Conservation (phyloP, 2,888 invertebrate genomes). For the Tenthredo mesomela region DNA sequence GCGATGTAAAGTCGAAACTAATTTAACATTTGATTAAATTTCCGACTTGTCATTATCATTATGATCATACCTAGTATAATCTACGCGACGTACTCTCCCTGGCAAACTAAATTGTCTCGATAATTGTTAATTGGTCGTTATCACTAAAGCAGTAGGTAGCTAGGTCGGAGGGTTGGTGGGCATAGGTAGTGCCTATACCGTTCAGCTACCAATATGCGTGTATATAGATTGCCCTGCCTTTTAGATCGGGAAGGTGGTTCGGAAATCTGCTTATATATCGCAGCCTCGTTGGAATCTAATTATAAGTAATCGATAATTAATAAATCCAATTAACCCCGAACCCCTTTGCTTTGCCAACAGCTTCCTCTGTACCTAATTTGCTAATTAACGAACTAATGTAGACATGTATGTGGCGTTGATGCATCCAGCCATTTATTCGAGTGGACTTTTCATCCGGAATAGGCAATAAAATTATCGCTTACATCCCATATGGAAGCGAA, state of each 20-base stretch:
- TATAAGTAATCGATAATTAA: constrained; percentile 49
- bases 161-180: neutral
- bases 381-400: constrained; percentile 1
- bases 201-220: neutral
- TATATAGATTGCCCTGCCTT: neutral
- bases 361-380: constrained; percentile 1
- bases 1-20: neutral
- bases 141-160: constrained; percentile 4
- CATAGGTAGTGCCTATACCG: neutral
- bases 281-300: constrained; percentile 28
- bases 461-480: neutral
- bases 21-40: neutral
- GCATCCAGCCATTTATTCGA: neutral
- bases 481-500: too few relatives aligned
- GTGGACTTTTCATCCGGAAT: neutral
- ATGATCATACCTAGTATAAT: neutral
- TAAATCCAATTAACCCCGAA: constrained; percentile 27
- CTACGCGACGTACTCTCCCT: neutral
- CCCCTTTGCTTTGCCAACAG: constrained; percentile 18
- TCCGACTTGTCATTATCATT: neutral
- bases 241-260: neutral
- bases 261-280: constrained; percentile 38
- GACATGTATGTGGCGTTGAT: neutral
- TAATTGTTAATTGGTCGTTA: constrained; percentile 37
- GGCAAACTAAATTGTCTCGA: constrained; percentile 10